Evolutionary conservation across 2,113 vertebrate species (phyloP), one percentile per base, ranked within the genome.

Genomic region (Sapayoa aenigma): DNA sequence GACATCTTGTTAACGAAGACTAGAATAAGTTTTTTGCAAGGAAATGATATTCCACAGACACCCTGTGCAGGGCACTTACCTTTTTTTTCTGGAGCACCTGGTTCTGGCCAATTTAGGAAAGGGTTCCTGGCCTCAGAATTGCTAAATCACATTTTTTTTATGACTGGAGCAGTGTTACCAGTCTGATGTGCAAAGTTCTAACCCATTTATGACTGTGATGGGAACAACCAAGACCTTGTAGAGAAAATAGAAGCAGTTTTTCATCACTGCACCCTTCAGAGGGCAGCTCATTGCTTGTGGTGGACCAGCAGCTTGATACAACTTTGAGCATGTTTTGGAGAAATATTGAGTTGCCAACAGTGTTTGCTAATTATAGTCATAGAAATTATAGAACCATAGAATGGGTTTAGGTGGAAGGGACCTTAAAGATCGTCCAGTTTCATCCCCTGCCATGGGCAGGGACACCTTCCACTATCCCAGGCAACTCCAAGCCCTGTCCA

Each of bases 401-500:
- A 21, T 5, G 8, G 25, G 1, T 37, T 63, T 27, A 31, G 14
- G 35, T 77, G 41, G 56, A 55, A 49, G 8, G 18, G 5, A 49
- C 22, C 4, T 63, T 5, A 17, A 37, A 69, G 33, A 12, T 62
- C 4, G 27, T 35, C 16, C 21, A 7, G 8, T 35, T 41, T 4
- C 41, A 27, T 3, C 1, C 11, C 47, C 30, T 23, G 21, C 24
- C 14, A 11, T 1, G 9, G 42, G 17, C 23, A 76, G 47, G 30
- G 18, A 55, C 28, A 68, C 1, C 1, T 56, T 3, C 31, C 35
- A 16, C 0, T 0, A 1, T 11, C 49, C 72, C 87, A 77, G 4
- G 12, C 0, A 33, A 31, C 12, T 84, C 56, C 78, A 77, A 0
- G 3, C n/a, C n/a, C n/a, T n/a, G n/a, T n/a, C n/a, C n/a, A n/a